Evolutionary conservation across 2,113 vertebrate genomes (phyloP), one percentile per base, ranked within the genome.

Genomic region (Galemys pyrenaicus): DNA sequence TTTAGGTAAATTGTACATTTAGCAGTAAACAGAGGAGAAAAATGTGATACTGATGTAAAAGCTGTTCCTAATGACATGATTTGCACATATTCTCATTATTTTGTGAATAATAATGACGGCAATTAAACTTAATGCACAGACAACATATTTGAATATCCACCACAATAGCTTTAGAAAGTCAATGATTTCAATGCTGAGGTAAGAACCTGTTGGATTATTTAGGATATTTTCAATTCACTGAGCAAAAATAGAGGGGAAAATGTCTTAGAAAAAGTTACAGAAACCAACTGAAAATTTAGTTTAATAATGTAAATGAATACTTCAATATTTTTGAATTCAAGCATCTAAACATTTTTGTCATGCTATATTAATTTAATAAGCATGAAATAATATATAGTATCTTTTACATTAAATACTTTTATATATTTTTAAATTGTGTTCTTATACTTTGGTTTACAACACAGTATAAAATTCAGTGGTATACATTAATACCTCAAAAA

Each of bases 21-120:
- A 98, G 90, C 80, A 98, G 93, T 96, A 98, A 98, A 97, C 85
- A 97, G 96, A 94, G 88, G 94, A 97, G 95, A 51, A 98, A 98
- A 98, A 98, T 96, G 97, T 85, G 77, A 97, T 96, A 78, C 68
- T 87, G 65, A 95, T 96, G 91, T 65, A 91, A 96, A 97, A 97
- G 67, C 60, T 94, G 4, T 96, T 97, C 67, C 35, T 98, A 97
- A 97, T 96, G 87, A 96, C 71, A 94, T 82, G 56, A 97, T 96
- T 97, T 97, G 3, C 49, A 97, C 75, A 75, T 89, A 95, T 39
- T 96, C 70, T 97, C 91, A 97, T 97, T 98, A 97, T 97, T 98
- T 96, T 97, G 56, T 97, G 94, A 97, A 97, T 98, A 97, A 97
- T 97, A 98, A 98, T 83, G 94, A 95, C 95, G 98, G 56, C 20